Percentiles rank a stretch among this genome's conserved stretches.
phyloP scores from a whole-genome alignment of 2,797 vertebrate genomes.

The Chrysocyon brachyurus region DNA sequence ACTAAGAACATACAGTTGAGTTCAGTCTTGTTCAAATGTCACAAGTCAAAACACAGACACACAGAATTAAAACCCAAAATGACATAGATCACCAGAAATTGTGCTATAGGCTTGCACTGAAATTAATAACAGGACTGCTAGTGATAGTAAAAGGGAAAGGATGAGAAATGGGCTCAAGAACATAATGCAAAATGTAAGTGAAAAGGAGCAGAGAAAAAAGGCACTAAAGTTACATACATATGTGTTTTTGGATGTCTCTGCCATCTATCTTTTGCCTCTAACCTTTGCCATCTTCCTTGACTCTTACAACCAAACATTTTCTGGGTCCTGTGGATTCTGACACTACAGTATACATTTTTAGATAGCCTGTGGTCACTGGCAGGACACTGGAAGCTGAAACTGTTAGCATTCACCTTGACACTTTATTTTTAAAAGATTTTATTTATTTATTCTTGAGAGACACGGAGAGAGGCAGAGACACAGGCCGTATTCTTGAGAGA shows the following conservation, averaged over 20 bases:
- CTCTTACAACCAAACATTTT: background rate
- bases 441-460: no score
- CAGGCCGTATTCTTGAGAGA: no score
- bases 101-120: background rate
- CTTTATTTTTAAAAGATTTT: background rate
- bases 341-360: background rate
- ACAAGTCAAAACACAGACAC: background rate
- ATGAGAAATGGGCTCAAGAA: background rate
- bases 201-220: background rate
- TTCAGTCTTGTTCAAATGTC: slow-evolving; percentile 6
- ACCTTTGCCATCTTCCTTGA: background rate
- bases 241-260: background rate
- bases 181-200: background rate
- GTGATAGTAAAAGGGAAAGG: slow-evolving; percentile 6
- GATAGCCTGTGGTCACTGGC: background rate
- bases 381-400: slow-evolving; percentile 34
- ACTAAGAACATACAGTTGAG: slow-evolving; percentile 53
- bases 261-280: background rate
- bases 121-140: background rate
- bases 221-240: background rate
- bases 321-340: background rate
- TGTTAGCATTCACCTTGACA: background rate
- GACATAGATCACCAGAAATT: background rate
- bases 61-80: slow-evolving; percentile 62
- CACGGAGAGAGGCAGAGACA: no score